These are phyloP conservation scores for Macrochelys suwanniensis DNA, from an alignment of 2,797 vertebrate genomes.

Conservation along the genomic window DNA sequence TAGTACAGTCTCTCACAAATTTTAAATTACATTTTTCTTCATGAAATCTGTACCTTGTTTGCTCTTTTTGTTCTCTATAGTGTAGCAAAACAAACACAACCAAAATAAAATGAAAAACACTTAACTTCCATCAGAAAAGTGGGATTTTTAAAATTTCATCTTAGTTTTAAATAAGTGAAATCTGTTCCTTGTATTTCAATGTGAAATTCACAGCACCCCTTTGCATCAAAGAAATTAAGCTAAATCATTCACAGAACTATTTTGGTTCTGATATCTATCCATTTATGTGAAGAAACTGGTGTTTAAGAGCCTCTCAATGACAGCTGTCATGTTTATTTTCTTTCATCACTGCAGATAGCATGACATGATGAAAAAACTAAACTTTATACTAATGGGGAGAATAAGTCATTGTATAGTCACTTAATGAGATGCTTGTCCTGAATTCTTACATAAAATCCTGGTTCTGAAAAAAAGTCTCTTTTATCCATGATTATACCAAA, in stretches of 20 bases:
- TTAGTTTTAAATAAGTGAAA: neutral
- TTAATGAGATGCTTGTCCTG: neutral
- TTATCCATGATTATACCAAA: constrained; percentile 4
- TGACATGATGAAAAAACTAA: neutral
- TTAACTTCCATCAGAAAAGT: neutral
- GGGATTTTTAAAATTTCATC: neutral
- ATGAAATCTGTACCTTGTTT: neutral
- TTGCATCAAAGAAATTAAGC: neutral
- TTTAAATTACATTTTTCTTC: neutral
- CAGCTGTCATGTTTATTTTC: neutral
- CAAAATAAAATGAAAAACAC: neutral
- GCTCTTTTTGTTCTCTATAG: neutral
- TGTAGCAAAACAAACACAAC: neutral
- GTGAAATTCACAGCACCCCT: neutral
- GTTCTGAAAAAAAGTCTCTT: neutral
- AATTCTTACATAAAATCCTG: neutral
- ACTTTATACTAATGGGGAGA: neutral
- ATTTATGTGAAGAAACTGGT: neutral
- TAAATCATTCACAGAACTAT: neutral
- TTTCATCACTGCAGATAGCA: neutral
- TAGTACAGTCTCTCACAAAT: neutral
- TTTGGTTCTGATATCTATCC: neutral
- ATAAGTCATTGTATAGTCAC: neutral
- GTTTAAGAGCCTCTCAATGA: neutral
- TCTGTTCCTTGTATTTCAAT: fast-evolving